Conservation (phyloP, 2,797 vertebrate species). For the Enteromius argenteus region DNA sequence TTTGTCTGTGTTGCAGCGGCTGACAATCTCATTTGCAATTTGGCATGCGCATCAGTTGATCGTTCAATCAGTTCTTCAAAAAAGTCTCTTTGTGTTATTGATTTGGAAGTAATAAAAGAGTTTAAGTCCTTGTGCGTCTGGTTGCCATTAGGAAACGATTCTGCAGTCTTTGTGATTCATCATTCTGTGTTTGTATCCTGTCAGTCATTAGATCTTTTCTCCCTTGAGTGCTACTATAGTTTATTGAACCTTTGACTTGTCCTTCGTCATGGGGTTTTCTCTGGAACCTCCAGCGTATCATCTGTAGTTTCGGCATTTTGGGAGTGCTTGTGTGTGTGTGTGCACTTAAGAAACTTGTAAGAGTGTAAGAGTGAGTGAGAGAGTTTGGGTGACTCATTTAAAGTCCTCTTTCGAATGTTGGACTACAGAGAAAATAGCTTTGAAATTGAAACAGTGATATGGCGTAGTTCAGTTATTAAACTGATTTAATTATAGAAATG, state of each 20-base stretch:
- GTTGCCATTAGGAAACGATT: conserved; percentile 32
- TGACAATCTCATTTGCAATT: conserved; percentile 28
- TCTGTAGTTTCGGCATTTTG: conserved; percentile 66
- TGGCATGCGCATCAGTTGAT: conserved; percentile 30
- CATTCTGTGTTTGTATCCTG: conserved; percentile 52
- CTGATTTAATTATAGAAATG: neutral
- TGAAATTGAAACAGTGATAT: neutral
- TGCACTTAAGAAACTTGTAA: conserved; percentile 24
- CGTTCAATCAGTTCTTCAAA: conserved; percentile 26
- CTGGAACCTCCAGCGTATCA: conserved; percentile 51
- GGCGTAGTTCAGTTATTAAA: neutral
- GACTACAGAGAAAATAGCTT: conserved; percentile 20
- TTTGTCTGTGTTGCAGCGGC: neutral
- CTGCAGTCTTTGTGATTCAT: conserved; percentile 48
- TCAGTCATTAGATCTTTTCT: conserved; percentile 44
- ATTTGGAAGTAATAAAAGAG: conserved; percentile 18
- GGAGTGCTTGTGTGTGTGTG: conserved; percentile 59
- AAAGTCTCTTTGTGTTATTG: conserved; percentile 24
- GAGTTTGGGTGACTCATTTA: conserved; percentile 36
- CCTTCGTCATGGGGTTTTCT: conserved; percentile 48
- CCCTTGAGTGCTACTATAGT: conserved; percentile 39
- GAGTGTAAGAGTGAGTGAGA: conserved; percentile 59
- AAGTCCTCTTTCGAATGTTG: conserved; percentile 38
- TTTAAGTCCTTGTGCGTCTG: conserved; percentile 13
- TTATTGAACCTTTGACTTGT: conserved; percentile 53